Base-by-base conservation (phyloP, 2,113 vertebrate species). In the Crypturellus undulatus region DNA sequence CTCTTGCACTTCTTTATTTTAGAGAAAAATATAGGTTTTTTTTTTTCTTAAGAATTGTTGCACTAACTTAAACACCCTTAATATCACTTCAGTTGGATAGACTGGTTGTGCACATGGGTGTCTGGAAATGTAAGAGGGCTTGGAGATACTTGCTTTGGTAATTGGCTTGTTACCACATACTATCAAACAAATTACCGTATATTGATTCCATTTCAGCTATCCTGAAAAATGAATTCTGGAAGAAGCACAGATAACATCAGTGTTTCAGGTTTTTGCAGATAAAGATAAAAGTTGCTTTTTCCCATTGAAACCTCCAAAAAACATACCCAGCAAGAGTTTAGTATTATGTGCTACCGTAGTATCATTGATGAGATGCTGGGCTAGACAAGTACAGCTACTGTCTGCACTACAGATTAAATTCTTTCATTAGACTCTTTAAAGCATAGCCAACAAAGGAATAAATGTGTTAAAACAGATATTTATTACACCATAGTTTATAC, bases 401-500 rank as follows among this genome's bases (percentile, higher is more conserved):
- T 72, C 86, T 92, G 10, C 8, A 9, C 81, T 82, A 45, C 78
- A 92, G 91, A 96, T 94, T 92, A 89, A 93, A 94, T 63, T 62
- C 70, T 96, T 95, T 95, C 91, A 93, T 96, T 94, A 93, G 75
- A 54, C 49, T 64, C 84, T 70, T 67, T 68, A 84, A 92, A 91
- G 75, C 78, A 77, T 70, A 87, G 70, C 81, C 87, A 92, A 79
- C 79, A 85, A 77, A 89, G 71, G 63, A 72, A 93, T 79, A 82
- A 95, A 84, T 49, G 24, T 82, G 78, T 87, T 95, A 84, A 92
- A 94, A 79, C 73, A 71, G 47, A 63, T 91, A 84, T 92, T 93
- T 95, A 73, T 91, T 84, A 54, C 71, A 45, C 3, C 38, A 28
- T 52, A 36, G 58, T 84, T 79, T 89, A 81, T 77, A 89, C 40